A percentile compares a stretch with the other conserved stretches of the same genome.
Evolutionary conservation across 2,888 invertebrate species (phyloP).

Genomic region (Chloroclystis v-ata): DNA sequence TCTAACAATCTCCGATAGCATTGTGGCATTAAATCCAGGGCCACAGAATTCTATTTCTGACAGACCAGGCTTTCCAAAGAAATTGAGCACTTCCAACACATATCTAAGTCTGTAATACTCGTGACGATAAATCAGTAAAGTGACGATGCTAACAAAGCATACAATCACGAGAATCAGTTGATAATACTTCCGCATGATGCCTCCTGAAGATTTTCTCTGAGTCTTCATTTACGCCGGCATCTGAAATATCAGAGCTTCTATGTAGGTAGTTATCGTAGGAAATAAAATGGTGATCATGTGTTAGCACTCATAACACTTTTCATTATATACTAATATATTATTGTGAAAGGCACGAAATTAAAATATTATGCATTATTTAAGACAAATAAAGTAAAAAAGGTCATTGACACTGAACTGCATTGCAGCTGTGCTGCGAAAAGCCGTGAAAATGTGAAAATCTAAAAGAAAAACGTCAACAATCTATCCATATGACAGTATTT

Average conservation of each 20-base stretch:
- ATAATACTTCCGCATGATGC: conserved; percentile 89
- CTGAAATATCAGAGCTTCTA: conserved; percentile 31
- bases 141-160: conserved; percentile 84
- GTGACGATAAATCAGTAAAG: conserved; percentile 88
- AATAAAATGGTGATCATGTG: no score
- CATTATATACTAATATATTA: no score
- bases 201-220: conserved; percentile 53
- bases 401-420: conserved; percentile 14
- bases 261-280: no score
- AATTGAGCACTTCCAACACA: conserved; percentile 90
- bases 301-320: no score
- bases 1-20: conserved; percentile 69
- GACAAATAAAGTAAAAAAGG: no score
- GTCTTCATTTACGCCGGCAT: conserved; percentile 62
- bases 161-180: conserved; percentile 85
- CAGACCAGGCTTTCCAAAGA: conserved; percentile 85
- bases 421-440: not conserved
- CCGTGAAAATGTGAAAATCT: no score
- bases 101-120: conserved; percentile 90
- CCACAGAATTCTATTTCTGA: conserved; percentile 75
- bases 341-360: not conserved
- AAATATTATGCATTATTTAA: no score
- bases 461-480: no score
- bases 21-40: conserved; percentile 72
- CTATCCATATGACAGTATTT: no score